Base-by-base conservation (phyloP, 2,888 invertebrate species). In the Romanomermis culicivorax region DNA sequence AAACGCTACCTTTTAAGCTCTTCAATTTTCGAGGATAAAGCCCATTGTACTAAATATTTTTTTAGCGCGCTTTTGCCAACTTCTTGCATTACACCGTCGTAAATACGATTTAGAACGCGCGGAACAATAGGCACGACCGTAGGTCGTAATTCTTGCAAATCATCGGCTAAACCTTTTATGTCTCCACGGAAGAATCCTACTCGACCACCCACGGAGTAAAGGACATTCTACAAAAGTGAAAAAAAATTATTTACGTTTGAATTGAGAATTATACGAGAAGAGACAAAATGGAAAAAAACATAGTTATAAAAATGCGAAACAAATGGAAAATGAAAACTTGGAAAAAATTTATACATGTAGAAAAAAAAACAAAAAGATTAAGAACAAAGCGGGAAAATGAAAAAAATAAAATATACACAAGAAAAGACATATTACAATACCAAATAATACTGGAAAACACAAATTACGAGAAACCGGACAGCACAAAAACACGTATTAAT, bases 41-140 rank as follows among this genome's bases (percentile, higher is more conserved):
- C 67, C 36, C 62, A 56, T 47, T 64, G 59, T 53, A 67, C 63
- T 55, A 67, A 52, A 48, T 59, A 52, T 47, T 60, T 60, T 56
- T 64, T 66, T 51, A 67, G 17, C 4, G 53, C 53, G 29, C 64
- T 65, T 58, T 66, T 64, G 61, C 63, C 63, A 26, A 64, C 66
- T 55, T 66, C 66, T 14, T 60, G 59, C 64, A 64, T 64, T 25
- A 64, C 53, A 71, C 85, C 88, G 69, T 95, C 91, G 69, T 85
- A 89, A 61, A 95, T 80, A 60, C 93, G 78, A 74, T 95, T 95
- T 42, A 95, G 76, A 17, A 95, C 77, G 57, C 93, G 77, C 1
- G 95, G 95, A 55, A 95, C 95, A 1, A 89, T 86, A 3, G 91
- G 89, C 75, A 87, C 84, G 58, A 93, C 80, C 0, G 93, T 93